phyloP scores from a whole-genome alignment of 1,140 invertebrate species.

The Anastatus disparis region DNA sequence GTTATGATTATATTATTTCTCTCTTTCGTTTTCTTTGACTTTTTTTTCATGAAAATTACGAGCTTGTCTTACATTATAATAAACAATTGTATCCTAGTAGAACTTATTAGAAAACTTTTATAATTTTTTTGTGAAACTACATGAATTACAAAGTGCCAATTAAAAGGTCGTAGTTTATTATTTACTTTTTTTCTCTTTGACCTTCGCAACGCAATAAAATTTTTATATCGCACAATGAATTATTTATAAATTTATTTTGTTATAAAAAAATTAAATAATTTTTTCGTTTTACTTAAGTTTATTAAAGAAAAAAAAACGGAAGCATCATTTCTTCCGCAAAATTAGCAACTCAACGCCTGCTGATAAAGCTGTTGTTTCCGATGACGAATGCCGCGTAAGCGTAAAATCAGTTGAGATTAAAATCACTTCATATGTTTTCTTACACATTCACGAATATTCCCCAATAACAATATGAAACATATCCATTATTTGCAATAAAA shows the following conservation, averaged over 20 bases:
- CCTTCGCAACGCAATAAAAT: too few species aligned
- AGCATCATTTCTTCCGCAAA: not conserved
- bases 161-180: not conserved
- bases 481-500: too few species aligned
- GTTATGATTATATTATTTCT: not conserved
- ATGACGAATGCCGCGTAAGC: conserved; percentile 16
- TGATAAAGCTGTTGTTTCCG: too few species aligned
- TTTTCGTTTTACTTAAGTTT: too few species aligned
- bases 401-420: not conserved
- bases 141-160: not conserved
- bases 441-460: too few species aligned
- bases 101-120: not conserved
- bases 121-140: not conserved
- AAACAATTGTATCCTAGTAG: not conserved
- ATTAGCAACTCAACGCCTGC: too few species aligned
- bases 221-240: too few species aligned
- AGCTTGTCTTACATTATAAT: not conserved
- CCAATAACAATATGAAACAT: too few species aligned
- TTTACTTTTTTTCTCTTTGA: too few species aligned
- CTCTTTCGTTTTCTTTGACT: not conserved
- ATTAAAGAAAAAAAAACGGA: not conserved
- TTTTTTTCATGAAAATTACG: not conserved
- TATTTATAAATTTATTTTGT: too few species aligned
- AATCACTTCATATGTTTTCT: too few species aligned
- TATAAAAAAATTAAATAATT: too few species aligned